phyloP scores from a whole-genome alignment of 2,797 vertebrate species.

The Tinamus major region DNA sequence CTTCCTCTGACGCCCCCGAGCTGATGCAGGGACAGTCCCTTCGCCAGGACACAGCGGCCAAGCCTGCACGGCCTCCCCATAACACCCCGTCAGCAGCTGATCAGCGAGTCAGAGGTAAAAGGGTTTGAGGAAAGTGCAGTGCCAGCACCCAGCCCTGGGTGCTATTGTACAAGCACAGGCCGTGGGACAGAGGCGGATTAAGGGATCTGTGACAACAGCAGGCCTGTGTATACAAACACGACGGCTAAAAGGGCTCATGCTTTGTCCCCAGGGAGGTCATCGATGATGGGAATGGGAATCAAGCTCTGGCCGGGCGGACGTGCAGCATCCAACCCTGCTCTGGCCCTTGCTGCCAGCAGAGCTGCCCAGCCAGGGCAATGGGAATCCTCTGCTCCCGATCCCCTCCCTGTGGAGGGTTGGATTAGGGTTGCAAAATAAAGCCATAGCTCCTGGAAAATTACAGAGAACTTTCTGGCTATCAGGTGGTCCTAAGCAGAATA shows the following conservation, averaged over 20 bases:
- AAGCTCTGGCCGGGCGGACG: fast-evolving
- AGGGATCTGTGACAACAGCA: constrained; percentile 74
- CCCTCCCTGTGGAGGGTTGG: background rate
- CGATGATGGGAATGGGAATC: constrained; percentile 2
- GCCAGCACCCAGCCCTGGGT: constrained; percentile 70
- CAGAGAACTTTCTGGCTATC: background rate
- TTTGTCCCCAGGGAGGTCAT: constrained; percentile 45
- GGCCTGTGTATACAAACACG: constrained; percentile 64
- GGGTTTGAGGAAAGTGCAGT: constrained; percentile 78
- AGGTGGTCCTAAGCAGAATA: background rate
- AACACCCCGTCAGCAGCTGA: constrained; percentile 88
- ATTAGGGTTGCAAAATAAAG: background rate
- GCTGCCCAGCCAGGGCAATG: fast-evolving
- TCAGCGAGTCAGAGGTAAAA: constrained; percentile 88
- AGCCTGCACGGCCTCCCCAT: constrained; percentile 11
- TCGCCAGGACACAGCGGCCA: background rate
- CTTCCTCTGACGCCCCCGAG: background rate
- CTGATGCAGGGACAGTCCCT: background rate
- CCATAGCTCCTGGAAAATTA: background rate
- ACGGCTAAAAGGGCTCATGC: constrained; percentile 35
- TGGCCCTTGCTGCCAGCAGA: background rate
- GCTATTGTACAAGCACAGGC: constrained; percentile 57
- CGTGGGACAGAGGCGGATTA: constrained; percentile 74
- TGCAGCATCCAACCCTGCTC: fast-evolving
- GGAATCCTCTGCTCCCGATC: background rate